Evolutionary conservation across 2,888 invertebrate species (phyloP).

Genomic region (Dinocampus coccinellae): DNA sequence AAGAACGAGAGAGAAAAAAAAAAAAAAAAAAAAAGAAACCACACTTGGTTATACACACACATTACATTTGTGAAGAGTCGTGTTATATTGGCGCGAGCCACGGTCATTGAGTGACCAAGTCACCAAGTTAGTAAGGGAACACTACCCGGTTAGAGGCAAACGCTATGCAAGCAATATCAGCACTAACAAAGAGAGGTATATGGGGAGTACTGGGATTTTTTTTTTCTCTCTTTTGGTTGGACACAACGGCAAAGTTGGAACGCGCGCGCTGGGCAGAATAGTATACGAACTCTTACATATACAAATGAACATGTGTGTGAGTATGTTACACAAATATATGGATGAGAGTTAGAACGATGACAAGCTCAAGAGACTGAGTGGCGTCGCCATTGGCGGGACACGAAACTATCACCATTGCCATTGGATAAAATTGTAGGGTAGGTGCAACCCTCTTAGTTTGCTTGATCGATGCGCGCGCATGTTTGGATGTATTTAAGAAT

Average conservation of each 20-base stretch:
- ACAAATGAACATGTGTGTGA: not conserved
- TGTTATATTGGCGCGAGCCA: conserved; percentile 40
- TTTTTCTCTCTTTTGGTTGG: conserved; percentile 31
- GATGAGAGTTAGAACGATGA: conserved; percentile 35
- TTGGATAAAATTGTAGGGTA: conserved; percentile 56
- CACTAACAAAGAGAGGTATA: not conserved
- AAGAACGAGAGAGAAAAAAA: not conserved
- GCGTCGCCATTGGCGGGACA: conserved; percentile 44
- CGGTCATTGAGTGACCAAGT: conserved; percentile 59
- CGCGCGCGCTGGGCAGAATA: conserved; percentile 36
- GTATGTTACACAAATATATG: not conserved
- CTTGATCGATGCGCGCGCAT: conserved; percentile 17
- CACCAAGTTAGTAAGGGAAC: conserved; percentile 51
- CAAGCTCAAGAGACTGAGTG: conserved; percentile 34
- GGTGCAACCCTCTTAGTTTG: conserved; percentile 57
- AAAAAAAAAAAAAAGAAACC: too few species aligned
- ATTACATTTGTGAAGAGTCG: conserved; percentile 17
- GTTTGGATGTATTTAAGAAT: not conserved
- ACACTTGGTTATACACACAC: not conserved
- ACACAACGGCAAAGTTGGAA: not conserved
- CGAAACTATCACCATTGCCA: conserved; percentile 35
- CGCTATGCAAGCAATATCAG: conserved; percentile 26
- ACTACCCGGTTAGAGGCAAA: conserved; percentile 41
- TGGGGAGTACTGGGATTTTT: not conserved
- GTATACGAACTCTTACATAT: not conserved